Percentiles rank a stretch among this genome's conserved stretches.
Conservation (phyloP, 2,888 invertebrate species). For the Zele albiditarsus region DNA sequence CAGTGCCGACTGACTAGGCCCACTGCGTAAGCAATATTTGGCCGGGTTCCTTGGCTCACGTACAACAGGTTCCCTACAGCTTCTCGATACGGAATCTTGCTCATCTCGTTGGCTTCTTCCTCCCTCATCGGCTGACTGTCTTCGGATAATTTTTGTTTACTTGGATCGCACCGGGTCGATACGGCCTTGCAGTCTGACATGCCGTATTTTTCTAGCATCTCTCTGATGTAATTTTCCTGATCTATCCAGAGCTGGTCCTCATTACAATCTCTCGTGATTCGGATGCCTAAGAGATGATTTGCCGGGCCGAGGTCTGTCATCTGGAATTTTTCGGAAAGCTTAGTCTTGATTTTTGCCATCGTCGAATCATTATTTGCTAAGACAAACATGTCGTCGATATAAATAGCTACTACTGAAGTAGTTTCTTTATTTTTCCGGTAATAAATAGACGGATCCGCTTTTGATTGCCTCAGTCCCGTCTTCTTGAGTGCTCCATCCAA, state of each 20-base stretch:
- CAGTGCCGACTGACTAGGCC: constrained; percentile 49
- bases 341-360: background rate
- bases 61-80: constrained; percentile 53
- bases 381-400: constrained; percentile 38
- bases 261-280: too few species aligned
- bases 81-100: constrained; percentile 40
- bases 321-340: background rate
- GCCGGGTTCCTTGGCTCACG: constrained; percentile 47
- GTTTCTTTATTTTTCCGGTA: background rate
- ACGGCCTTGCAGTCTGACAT: too few species aligned
- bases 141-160: too few species aligned
- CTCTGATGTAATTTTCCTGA: too few species aligned
- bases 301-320: background rate
- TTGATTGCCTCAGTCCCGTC: background rate
- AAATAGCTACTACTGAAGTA: constrained; percentile 11
- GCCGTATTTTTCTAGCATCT: too few species aligned
- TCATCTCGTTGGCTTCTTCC: background rate
- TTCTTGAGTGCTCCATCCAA: background rate
- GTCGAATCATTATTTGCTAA: too few species aligned
- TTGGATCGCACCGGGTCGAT: too few species aligned
- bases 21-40: constrained; percentile 52
- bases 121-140: too few species aligned
- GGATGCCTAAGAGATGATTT: too few species aligned
- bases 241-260: too few species aligned
- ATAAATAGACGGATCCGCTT: constrained; percentile 28